Evolutionary conservation across 2,888 invertebrate genomes (phyloP).

Genomic region (Cybosia mesomella): DNA sequence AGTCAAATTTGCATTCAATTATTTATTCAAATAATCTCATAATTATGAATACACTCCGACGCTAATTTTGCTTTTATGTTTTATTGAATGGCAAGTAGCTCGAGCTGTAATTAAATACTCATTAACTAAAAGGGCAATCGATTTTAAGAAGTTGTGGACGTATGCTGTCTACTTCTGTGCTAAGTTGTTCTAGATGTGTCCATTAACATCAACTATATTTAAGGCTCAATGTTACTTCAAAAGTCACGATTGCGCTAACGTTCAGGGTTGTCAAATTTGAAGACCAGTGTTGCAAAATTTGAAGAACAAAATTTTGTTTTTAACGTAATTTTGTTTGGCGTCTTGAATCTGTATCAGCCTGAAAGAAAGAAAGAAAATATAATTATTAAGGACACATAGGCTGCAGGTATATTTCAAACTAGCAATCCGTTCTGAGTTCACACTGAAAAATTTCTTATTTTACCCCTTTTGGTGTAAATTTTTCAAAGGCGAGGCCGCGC

Average conservation of each 20-base stretch:
- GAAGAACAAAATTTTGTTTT: neutral
- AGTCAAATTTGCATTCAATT: constrained; percentile 49
- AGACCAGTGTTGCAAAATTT: neutral
- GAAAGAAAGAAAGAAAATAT: too few species aligned
- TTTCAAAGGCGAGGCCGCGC: too few species aligned
- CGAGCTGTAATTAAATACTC: constrained; percentile 36
- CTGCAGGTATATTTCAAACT: too few species aligned
- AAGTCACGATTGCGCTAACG: constrained; percentile 58
- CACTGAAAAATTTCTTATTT: too few species aligned
- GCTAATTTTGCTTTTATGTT: constrained; percentile 44
- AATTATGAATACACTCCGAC: constrained; percentile 36
- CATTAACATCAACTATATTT: constrained; percentile 48
- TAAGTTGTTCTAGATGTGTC: constrained; percentile 42
- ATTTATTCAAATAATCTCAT: constrained; percentile 43
- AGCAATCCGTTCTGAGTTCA: too few species aligned
- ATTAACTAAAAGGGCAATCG: constrained; percentile 23
- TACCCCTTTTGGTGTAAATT: too few species aligned
- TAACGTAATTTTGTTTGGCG: too few species aligned
- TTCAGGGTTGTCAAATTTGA: constrained; percentile 23
- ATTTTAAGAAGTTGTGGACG: neutral
- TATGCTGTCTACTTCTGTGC: constrained; percentile 25
- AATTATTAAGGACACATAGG: too few species aligned
- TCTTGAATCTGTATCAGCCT: too few species aligned
- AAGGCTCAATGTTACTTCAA: constrained; percentile 54
- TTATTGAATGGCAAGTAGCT: constrained; percentile 39